Percentiles rank a stretch among this genome's conserved stretches.
Evolutionary conservation across 2,113 vertebrate species (phyloP).

Genomic region (Mesocricetus auratus): DNA sequence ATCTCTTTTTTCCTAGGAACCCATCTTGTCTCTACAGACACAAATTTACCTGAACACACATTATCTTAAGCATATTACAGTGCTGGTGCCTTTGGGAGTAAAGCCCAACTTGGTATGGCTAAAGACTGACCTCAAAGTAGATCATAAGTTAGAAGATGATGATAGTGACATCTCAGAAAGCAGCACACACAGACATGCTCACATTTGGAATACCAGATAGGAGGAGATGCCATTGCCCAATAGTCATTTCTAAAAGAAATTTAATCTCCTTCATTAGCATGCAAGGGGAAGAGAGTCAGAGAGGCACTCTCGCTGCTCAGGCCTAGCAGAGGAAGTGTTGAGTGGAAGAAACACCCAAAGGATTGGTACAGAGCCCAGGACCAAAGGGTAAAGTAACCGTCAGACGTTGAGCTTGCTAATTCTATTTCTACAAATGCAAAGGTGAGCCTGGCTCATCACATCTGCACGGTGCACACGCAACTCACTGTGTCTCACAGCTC

Average conservation of each 20-base stretch:
- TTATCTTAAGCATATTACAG: neutral
- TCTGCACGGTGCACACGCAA: neutral
- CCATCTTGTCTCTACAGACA: neutral
- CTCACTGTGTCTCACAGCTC: neutral
- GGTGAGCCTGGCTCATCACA: neutral
- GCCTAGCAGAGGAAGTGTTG: neutral
- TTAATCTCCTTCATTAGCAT: constrained; percentile 36
- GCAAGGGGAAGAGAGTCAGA: neutral
- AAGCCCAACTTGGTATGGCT: neutral
- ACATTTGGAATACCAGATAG: neutral
- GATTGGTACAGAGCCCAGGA: neutral
- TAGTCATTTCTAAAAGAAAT: constrained; percentile 31
- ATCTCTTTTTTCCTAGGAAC: neutral
- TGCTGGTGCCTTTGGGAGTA: neutral
- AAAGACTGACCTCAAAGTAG: neutral
- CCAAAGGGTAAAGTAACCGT: neutral
- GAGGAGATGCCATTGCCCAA: neutral
- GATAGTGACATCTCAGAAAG: neutral
- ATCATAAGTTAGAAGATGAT: neutral
- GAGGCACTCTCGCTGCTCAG: neutral
- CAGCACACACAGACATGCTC: neutral
- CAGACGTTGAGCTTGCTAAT: neutral
- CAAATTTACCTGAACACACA: neutral
- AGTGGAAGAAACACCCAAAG: neutral
- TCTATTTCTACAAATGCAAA: neutral